A percentile compares a stretch with the other conserved stretches of the same genome.
Conservation (phyloP, 2,797 vertebrate genomes). For the Chloroceryle amazona region DNA sequence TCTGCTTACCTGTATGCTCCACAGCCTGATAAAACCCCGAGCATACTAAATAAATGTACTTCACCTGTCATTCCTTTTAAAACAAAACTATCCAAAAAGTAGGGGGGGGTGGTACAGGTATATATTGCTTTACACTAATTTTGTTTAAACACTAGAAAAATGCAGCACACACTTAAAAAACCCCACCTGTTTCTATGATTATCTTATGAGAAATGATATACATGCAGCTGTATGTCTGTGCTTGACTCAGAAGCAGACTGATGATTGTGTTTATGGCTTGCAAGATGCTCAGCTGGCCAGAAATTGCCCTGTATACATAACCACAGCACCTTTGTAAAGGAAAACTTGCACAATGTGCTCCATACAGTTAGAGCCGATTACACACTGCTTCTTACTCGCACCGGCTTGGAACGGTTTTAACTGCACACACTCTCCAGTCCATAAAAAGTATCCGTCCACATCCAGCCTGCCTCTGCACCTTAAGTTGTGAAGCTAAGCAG, state of each 20-base stretch:
- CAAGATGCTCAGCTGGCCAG: neutral
- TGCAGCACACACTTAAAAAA: neutral
- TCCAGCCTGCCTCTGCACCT: neutral
- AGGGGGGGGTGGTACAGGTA: too few relatives aligned
- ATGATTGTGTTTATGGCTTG: neutral
- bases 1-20: neutral
- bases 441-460: neutral
- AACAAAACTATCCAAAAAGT: neutral
- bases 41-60: neutral
- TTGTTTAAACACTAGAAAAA: neutral
- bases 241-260: neutral
- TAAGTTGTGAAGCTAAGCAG: neutral
- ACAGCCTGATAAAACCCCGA: neutral
- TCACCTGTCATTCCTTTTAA: neutral
- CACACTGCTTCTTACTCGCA: neutral
- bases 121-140: neutral
- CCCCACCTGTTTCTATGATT: neutral
- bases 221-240: neutral
- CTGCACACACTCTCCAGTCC: neutral
- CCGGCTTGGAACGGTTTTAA: neutral
- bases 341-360: neutral
- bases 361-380: neutral
- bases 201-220: neutral
- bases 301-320: neutral
- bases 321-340: neutral